Conservation (phyloP, 2,113 vertebrate species). For the Rhabdornis inornatus region DNA sequence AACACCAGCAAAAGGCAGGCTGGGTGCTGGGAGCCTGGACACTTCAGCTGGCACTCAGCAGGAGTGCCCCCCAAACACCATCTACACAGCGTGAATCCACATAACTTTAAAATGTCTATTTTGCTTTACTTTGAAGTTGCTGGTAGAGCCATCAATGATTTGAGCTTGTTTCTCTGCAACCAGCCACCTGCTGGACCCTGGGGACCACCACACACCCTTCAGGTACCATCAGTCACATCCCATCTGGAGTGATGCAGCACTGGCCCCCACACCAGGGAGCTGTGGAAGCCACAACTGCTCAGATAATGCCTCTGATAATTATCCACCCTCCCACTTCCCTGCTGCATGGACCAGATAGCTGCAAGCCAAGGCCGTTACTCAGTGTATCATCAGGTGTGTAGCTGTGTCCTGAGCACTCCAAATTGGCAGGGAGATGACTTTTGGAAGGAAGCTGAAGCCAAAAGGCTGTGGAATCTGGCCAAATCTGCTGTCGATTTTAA, state of each 20-base stretch:
- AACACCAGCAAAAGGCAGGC: neutral
- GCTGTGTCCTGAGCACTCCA: slow-evolving; percentile 13
- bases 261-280: neutral
- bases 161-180: neutral
- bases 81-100: neutral
- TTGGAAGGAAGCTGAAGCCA: slow-evolving; percentile 27
- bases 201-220: neutral
- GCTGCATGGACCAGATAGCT: slow-evolving; percentile 39
- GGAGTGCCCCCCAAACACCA: neutral
- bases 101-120: neutral
- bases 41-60: neutral
- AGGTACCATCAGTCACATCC: neutral
- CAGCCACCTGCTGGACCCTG: neutral
- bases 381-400: slow-evolving; percentile 59
- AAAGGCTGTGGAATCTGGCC: slow-evolving; percentile 18
- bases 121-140: neutral
- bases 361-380: slow-evolving; percentile 49
- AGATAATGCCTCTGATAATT: slow-evolving; percentile 1
- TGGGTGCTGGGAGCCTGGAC: neutral
- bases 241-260: neutral
- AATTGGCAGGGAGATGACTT: slow-evolving; percentile 27
- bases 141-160: neutral
- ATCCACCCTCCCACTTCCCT: slow-evolving; percentile 10
- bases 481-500: neutral
- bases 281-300: neutral